Evolutionary conservation across 2,113 vertebrate species (phyloP).

Genomic region (Sander lucioperca): DNA sequence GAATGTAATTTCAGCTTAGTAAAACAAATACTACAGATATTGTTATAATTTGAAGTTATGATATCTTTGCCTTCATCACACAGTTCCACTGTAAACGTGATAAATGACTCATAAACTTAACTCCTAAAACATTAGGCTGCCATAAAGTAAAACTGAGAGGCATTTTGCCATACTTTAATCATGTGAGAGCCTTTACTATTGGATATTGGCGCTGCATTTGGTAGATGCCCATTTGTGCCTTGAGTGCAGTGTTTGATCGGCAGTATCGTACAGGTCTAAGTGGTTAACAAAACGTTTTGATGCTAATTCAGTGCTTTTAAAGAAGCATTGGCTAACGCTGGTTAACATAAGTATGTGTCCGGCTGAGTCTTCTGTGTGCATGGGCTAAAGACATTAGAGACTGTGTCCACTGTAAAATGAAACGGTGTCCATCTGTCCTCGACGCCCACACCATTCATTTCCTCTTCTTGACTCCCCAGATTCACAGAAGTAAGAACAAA

Average conservation of each 20-base stretch:
- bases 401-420: constrained; percentile 26
- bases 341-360: background rate
- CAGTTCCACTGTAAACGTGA: background rate
- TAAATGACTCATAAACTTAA: background rate
- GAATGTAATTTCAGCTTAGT: no score
- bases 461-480: constrained; percentile 83
- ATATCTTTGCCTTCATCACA: background rate
- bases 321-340: background rate
- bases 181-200: background rate
- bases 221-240: background rate
- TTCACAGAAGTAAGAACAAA: constrained; percentile 99
- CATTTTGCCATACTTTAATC: background rate
- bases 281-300: background rate
- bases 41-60: background rate
- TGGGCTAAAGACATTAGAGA: constrained; percentile 30
- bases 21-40: background rate
- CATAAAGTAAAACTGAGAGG: no score
- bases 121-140: no score
- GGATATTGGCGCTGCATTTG: background rate
- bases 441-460: constrained; percentile 54
- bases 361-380: background rate
- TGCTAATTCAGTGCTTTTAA: background rate
- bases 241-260: background rate
- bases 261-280: background rate
- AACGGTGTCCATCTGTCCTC: constrained; percentile 42